These are phyloP conservation scores for Crypturellus undulatus DNA, from an alignment of 2,113 vertebrate genomes.

Conservation along the genomic window DNA sequence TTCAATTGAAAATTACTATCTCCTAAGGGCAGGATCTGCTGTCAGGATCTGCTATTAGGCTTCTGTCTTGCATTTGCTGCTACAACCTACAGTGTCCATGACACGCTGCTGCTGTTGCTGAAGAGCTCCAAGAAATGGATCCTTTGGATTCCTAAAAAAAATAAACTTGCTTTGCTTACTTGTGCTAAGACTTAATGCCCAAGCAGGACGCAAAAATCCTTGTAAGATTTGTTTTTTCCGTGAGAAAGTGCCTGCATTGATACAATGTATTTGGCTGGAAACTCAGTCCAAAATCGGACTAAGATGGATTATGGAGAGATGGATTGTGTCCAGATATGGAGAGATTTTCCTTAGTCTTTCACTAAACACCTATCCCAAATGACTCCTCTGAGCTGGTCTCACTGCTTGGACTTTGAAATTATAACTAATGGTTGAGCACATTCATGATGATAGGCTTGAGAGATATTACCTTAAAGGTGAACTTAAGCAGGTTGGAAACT, in stretches of 20 bases:
- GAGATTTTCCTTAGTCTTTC: background rate
- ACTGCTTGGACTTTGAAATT: accelerated
- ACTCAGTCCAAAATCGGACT: background rate
- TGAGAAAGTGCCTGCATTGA: background rate
- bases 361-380: background rate
- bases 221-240: background rate
- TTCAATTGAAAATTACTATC: background rate
- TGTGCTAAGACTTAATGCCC: accelerated
- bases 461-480: background rate
- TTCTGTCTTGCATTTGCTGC: background rate
- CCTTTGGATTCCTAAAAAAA: background rate
- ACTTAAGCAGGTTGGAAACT: background rate
- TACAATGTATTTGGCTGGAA: background rate
- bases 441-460: background rate
- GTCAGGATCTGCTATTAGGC: background rate
- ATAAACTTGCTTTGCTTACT: background rate
- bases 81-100: background rate
- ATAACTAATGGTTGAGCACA: background rate
- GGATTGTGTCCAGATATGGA: background rate
- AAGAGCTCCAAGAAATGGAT: background rate
- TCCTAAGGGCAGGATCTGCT: constrained; percentile 27
- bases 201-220: background rate
- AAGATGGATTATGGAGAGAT: background rate
- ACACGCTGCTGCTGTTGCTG: background rate
- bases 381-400: background rate